Evolutionary conservation across 1,140 invertebrate species (phyloP), one percentile per base, ranked within the genome.

Genomic region (Pteromalus puparum): DNA sequence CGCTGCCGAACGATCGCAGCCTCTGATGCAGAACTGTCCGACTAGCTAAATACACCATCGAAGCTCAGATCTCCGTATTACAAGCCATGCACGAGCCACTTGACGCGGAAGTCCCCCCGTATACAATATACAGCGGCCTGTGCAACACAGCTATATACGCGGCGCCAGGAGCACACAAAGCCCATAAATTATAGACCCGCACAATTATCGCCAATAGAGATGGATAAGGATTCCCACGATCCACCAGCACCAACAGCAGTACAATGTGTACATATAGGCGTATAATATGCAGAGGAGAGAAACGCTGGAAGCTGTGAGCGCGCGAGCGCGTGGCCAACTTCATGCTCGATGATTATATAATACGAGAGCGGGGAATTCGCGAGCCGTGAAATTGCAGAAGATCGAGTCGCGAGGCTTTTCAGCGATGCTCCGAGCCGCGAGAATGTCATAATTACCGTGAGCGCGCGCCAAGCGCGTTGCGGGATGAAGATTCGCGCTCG

Each of bases 391-490:
- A 81, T 81, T 81, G 30, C 30, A 38, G 30, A 73, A n/a, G n/a
- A n/a, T n/a, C n/a, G n/a, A n/a, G n/a, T n/a, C n/a, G n/a, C n/a
- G n/a, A n/a, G n/a, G 24, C 53, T 18, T 28, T 70, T 70, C 26
- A 72, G 13, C 68, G 18, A 21, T n/a, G 53, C 53, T 1, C 28
- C 34, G 18, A n/a, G n/a, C 24, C 24, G 34, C 18, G 68, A 70
- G 79, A 72, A 72, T 81, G 68, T 81, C 68, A 81, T 81, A 81
- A 81, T 81, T 81, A 73, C 72, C 46, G 10, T n/a, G n/a, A n/a
- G n/a, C 9, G 18, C 2, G 79, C 13, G 26, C 15, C 18, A n/a
- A n/a, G 53, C 13, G n/a, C n/a, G n/a, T n/a, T n/a, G n/a, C 21
- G 21, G 6, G 21, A 21, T 42, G 38, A 61, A 18, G 21, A 61